phyloP scores from a whole-genome alignment of 2,888 invertebrate genomes.

The Apamea sordens region DNA sequence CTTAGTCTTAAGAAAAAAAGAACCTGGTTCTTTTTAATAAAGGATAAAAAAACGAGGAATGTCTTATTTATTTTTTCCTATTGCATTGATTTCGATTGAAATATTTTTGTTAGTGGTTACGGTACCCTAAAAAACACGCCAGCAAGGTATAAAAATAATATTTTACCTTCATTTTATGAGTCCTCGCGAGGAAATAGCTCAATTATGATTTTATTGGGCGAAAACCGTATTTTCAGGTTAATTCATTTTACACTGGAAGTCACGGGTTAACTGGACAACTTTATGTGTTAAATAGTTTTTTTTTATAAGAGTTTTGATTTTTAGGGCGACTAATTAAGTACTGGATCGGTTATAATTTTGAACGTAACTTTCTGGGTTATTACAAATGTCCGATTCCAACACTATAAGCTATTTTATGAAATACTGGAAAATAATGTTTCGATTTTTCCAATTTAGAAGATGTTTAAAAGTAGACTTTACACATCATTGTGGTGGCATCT shows the following conservation, averaged over 20 bases:
- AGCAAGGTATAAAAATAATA: conserved; percentile 28
- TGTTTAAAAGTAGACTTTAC: too few relatives aligned
- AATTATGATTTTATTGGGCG: conserved; percentile 45
- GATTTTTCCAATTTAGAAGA: too few relatives aligned
- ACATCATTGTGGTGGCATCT: too few relatives aligned
- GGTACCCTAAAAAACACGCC: not conserved
- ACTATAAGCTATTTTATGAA: not conserved
- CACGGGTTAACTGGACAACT: conserved; percentile 1
- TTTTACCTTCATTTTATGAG: conserved; percentile 32
- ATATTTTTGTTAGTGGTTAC: not conserved
- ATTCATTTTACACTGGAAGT: conserved; percentile 28
- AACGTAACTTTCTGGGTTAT: not conserved
- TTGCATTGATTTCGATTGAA: not conserved
- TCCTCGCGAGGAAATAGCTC: conserved; percentile 36
- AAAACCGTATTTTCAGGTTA: conserved; percentile 20
- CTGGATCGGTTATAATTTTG: not conserved
- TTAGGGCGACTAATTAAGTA: not conserved
- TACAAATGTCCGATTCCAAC: not conserved
- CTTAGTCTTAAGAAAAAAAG: too few relatives aligned
- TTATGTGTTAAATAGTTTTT: conserved; percentile 23
- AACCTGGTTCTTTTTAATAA: too few relatives aligned
- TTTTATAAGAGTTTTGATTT: not conserved
- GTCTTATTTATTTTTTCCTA: not conserved
- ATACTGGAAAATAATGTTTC: not conserved
- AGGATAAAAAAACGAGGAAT: too few relatives aligned